Evolutionary conservation across 2,888 invertebrate species (phyloP), one percentile per base, ranked within the genome.

Genomic region (Argyresthia goedartella): DNA sequence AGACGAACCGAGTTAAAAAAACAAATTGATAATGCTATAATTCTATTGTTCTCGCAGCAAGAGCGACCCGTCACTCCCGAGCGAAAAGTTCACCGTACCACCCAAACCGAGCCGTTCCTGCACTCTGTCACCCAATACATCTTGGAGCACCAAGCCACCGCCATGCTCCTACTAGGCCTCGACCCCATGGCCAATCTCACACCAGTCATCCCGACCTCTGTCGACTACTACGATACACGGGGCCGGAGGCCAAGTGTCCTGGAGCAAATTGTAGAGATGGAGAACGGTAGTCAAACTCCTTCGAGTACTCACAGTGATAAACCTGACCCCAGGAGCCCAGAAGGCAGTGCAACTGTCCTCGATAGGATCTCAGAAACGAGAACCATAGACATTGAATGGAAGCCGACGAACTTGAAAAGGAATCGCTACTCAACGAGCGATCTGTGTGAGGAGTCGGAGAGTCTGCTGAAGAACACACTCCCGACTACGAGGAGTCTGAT

Each of bases 381-480:
- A 63, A 78, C 71, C 56, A 66, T 76, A 50, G 81, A 85, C 25
- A 76, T 66, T 53, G 82, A 85, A 44, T 65, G 58, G 50, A 76
- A 66, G 58, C 62, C 65, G 53, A 62, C 70, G 8, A 71, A 63
- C 54, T 63, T 87, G 57, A 78, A 69, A 57, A 85, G 88, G 55
- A 91, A 89, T 66, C 84, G 92, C 56, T 91, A 91, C 70, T 92
- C 92, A 43, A 89, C 92, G 9, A 92, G 92, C 53, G 92, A 92
- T 67, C 87, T 92, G 25, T 89, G 90, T 61, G 90, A 88, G 57
- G 88, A 87, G 52, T 81, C 89, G 0, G 80, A 87, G 56, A 67
- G 88, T 55, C 78, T 91, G 57, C 88, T 91, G 53, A 88, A 89
- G 54, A 78, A 87, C 9, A 74, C 82, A 45, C 80, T 91, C 57